Base-by-base conservation (phyloP, 2,113 vertebrate genomes). In the Piliocolobus tephrosceles region DNA sequence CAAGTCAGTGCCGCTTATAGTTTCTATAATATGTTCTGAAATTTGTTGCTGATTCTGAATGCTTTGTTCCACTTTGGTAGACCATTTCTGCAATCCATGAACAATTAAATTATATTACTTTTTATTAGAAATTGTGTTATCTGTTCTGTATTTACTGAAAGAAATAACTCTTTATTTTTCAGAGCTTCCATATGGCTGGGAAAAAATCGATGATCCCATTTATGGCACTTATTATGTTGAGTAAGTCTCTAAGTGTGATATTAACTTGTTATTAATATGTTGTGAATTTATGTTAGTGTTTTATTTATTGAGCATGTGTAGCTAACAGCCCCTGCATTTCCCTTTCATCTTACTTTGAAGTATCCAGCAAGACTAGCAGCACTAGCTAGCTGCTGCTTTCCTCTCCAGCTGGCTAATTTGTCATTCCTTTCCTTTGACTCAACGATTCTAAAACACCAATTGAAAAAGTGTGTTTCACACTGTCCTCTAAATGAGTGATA, bases 181-280 rank as follows among this genome's bases (percentile, higher is more conserved):
- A 99, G 99, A 99, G 98, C 99, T 99, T 99, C 99, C 99, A 72
- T 99, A 99, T 98, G 99, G 99, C 99, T 99, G 99, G 99, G 99
- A 99, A 99, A 99, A 99, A 99, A 99, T 99, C 98, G 99, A 99
- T 99, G 99, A 99, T 99, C 99, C 99, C 98, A 99, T 99, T 99
- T 99, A 99, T 98, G 99, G 99, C 99, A 99, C 99, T 99, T 99
- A 99, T 98, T 99, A 99, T 98, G 99, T 99, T 96, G 99, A 99
- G 99, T 99, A 99, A 99, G 99, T 99, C 98, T 97, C 95, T 93
- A 98, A 98, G 88, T 91, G 98, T 98, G 98, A 98, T 98, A 98
- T 98, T 99, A 98, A 98, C 98, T 98, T 98, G 73, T 95, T 98
- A 75, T 97, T 98, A 97, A 95, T 98, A 91, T 95, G 68, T 98